Base-by-base conservation (phyloP, 2,113 vertebrate species). In the Okapia johnstoni region DNA sequence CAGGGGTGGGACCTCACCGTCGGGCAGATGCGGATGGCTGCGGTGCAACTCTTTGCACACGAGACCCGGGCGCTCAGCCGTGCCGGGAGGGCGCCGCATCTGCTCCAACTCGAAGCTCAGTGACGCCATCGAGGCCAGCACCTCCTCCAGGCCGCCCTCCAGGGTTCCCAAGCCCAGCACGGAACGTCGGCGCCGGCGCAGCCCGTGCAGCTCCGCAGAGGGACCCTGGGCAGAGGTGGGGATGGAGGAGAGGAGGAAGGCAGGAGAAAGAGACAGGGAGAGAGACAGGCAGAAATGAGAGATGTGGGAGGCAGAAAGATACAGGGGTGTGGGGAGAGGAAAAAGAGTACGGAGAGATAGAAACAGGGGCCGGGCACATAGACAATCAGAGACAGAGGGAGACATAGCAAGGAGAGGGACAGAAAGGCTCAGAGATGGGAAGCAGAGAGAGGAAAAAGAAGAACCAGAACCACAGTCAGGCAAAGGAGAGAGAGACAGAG, bases 31-130 rank as follows among this genome's bases (percentile, higher is more conserved):
- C 0, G 99, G 99, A 21, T 99, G 99, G 93, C 99, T 98, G 96
- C 99, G 99, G 98, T 99, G 99, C n/a, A 99, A 99, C 98, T 99
- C 99, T 43, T 99, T 98, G 98, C 99, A 99, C 87, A 99, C 98
- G 1, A 99, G 99, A 1, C 99, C 99, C 0, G 99, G 99, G 96
- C 99, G 99, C 96, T 99, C 99, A 0, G 98, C 99, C 0, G 99
- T 99, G 58, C 99, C 99, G 3, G 99, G 98, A 2, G 99, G 99
- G 15, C 97, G 98, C 58, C 98, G 98, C 98, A 99, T 99, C 96
- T 99, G 98, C 95, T 99, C 99, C 85, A 99, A 98, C 83, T 99
- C 99, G 0, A 95, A 97, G 97, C 99, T 99, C 98, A 99, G 99
- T 4, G 99, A 99, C 16, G 98, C 98, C 23, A 99, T 98, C 0